A percentile compares a stretch with the other conserved stretches of the same genome.
phyloP scores from a whole-genome alignment of 2,113 vertebrate species.

The Clupea harengus region DNA sequence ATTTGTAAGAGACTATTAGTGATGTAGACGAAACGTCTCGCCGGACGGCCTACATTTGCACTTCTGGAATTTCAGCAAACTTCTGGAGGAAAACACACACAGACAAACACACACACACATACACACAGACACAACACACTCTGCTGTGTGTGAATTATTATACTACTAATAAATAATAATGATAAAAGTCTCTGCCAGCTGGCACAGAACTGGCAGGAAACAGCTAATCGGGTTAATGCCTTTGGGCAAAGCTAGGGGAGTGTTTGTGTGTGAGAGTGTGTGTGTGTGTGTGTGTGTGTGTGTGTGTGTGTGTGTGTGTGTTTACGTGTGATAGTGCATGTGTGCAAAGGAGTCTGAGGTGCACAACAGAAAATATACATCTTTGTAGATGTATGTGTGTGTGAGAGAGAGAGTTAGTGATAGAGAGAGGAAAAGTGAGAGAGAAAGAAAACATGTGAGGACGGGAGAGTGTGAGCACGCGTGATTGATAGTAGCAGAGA shows the following conservation, averaged over 20 bases:
- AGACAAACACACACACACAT: background rate
- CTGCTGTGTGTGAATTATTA: constrained; percentile 42
- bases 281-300: background rate
- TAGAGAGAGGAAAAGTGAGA: background rate
- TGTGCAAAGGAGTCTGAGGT: background rate
- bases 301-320: constrained; percentile 26
- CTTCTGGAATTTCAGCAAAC: constrained; percentile 46
- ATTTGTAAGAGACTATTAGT: constrained; percentile 36
- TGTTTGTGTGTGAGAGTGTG: constrained; percentile 37
- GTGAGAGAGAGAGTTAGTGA: background rate
- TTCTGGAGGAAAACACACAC: constrained; percentile 33
- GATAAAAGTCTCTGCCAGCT: constrained; percentile 56
- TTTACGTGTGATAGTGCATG: background rate
- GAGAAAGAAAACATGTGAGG: background rate
- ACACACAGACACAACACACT: constrained; percentile 31
- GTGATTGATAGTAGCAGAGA: background rate
- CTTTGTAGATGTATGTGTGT: constrained; percentile 32
- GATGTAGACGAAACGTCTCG: constrained; percentile 3
- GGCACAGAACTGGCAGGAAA: constrained; percentile 58
- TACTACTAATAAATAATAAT: constrained; percentile 66
- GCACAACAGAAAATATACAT: background rate
- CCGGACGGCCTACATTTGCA: constrained; percentile 46
- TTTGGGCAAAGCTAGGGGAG: constrained; percentile 51
- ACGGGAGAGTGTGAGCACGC: background rate
- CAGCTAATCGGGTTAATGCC: constrained; percentile 62